Percentiles rank a stretch among this genome's conserved stretches.
Conservation (phyloP, 2,113 vertebrate species). For the Irena cyanogastra region DNA sequence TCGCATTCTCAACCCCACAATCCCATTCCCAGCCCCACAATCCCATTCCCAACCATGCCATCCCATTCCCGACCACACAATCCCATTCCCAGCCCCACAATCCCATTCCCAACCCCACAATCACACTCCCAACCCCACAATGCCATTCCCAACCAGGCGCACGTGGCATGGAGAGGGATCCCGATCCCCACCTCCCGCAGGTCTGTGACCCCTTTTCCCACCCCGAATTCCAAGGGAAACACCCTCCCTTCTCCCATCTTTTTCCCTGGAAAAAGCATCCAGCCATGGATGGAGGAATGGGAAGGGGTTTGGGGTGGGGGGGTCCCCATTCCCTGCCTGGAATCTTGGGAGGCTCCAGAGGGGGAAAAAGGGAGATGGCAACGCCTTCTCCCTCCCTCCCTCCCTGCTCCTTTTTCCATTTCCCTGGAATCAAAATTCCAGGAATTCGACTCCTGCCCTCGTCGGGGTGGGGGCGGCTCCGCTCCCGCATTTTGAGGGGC, state of each 20-base stretch:
- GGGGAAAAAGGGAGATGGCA: background rate
- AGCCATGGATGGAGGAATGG: background rate
- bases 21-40: too few species aligned
- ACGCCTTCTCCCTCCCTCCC: background rate
- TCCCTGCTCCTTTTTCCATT: background rate
- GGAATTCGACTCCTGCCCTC: too few species aligned
- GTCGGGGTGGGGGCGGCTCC: too few species aligned
- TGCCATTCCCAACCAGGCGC: background rate
- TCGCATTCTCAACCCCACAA: background rate
- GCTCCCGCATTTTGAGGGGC: background rate
- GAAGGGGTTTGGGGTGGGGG: background rate
- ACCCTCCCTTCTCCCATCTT: background rate
- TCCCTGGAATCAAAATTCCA: background rate
- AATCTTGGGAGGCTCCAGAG: background rate
- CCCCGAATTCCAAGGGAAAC: background rate
- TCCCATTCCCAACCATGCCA: rapidly evolving
- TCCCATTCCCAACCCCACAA: background rate
- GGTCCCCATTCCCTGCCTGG: background rate
- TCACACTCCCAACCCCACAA: background rate
- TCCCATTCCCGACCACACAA: background rate
- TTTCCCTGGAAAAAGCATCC: background rate
- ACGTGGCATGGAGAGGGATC: background rate
- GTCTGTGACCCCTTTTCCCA: background rate
- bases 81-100: background rate
- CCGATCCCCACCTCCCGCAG: background rate